Conservation (phyloP, 2,797 vertebrate genomes). For the Lagorchestes hirsutus region DNA sequence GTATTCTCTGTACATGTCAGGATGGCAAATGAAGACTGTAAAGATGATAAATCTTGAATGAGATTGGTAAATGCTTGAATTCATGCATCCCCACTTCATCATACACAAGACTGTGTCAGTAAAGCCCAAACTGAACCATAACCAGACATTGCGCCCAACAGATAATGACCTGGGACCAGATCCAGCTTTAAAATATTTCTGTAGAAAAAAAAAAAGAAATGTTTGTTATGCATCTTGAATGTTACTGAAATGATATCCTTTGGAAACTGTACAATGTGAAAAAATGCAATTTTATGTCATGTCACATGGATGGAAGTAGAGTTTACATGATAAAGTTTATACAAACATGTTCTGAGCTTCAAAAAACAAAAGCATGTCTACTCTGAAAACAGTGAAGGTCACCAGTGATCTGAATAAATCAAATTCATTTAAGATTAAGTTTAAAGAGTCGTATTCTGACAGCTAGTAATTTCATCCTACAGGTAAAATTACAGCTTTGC, state of each 20-base stretch:
- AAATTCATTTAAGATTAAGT: conserved; percentile 36
- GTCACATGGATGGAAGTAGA: background rate
- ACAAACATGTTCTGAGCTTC: background rate
- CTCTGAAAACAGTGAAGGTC: conserved; percentile 31
- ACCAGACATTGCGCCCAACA: background rate
- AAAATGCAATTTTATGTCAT: background rate
- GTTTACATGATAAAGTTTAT: background rate
- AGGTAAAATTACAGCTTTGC: conserved; percentile 55
- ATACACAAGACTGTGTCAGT: conserved; percentile 54
- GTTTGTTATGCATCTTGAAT: background rate
- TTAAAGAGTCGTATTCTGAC: background rate
- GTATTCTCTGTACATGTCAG: conserved; percentile 43
- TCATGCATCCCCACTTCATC: conserved; percentile 51
- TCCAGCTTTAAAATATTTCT: background rate
- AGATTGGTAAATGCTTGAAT: conserved; percentile 60
- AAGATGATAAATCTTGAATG: conserved; percentile 77
- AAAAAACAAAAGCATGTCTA: background rate
- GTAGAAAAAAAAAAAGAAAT: conserved; percentile 20
- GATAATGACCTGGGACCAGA: conserved; percentile 27
- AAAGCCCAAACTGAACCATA: conserved; percentile 60
- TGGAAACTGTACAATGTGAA: background rate
- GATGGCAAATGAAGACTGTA: conserved; percentile 76
- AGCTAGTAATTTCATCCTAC: conserved; percentile 11
- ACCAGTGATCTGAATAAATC: conserved; percentile 47
- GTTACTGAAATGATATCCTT: background rate